Conservation (phyloP, 2,113 vertebrate genomes). For the Terrapene triunguis region DNA sequence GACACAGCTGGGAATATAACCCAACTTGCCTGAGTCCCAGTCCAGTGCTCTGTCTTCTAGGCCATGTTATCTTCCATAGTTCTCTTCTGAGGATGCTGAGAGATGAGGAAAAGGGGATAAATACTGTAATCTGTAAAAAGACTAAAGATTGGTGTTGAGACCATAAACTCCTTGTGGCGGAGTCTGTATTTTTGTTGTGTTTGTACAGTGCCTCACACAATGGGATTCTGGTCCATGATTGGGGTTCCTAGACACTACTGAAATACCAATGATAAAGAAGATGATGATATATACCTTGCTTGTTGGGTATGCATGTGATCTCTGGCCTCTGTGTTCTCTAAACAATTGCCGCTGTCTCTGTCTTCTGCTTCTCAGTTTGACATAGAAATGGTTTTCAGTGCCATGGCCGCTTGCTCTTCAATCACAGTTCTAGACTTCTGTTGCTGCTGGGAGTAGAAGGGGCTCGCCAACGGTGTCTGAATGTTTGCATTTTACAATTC, state of each 20-base stretch:
- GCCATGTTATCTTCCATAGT: neutral
- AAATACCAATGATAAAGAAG: neutral
- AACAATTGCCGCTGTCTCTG: neutral
- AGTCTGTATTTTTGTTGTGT: neutral
- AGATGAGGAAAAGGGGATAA: neutral
- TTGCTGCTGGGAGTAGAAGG: neutral
- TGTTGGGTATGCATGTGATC: rapidly evolving
- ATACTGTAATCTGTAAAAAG: neutral
- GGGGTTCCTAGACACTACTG: neutral
- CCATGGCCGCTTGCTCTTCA: neutral
- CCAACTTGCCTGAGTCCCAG: neutral
- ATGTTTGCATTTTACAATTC: neutral
- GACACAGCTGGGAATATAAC: neutral
- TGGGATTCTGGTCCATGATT: neutral
- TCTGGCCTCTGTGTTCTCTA: neutral
- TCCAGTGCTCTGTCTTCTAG: neutral
- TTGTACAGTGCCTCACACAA: rapidly evolving
- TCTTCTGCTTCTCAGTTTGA: neutral
- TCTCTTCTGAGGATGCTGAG: neutral
- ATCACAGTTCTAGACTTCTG: neutral
- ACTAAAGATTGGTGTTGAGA: neutral
- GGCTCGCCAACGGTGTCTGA: neutral
- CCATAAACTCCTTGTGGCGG: neutral
- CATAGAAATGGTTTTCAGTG: neutral
- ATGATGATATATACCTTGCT: neutral